Percentiles rank a stretch among this genome's conserved stretches.
These are phyloP conservation scores for Plecturocebus donacophilus DNA, from an alignment of 2,113 vertebrate genomes.

Conservation along the genomic window DNA sequence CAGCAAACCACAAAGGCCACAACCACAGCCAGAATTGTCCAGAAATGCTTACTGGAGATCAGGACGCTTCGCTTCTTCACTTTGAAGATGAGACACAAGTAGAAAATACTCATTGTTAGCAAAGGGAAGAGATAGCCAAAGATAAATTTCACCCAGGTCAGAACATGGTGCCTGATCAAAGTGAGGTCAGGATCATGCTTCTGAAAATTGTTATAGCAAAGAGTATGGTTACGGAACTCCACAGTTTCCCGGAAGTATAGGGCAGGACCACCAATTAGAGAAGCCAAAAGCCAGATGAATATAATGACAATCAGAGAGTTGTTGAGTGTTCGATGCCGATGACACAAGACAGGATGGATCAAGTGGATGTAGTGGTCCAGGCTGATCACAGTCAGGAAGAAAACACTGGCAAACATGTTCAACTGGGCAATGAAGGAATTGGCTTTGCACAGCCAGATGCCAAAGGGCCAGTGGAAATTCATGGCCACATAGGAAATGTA, in stretches of 20 bases:
- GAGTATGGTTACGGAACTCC: slow-evolving; percentile 82
- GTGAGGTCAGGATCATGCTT: slow-evolving; percentile 79
- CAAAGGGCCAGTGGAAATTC: slow-evolving; percentile 96
- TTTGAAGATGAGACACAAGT: slow-evolving; percentile 88
- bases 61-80: slow-evolving; percentile 85
- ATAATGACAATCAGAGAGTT: slow-evolving; percentile 84
- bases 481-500: slow-evolving; percentile 93
- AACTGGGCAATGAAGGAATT: slow-evolving; percentile 94
- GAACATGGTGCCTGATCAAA: slow-evolving; percentile 85
- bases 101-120: slow-evolving; percentile 93
- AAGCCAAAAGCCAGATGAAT: slow-evolving; percentile 89
- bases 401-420: slow-evolving; percentile 98
- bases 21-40: slow-evolving; percentile 90
- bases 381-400: slow-evolving; percentile 94
- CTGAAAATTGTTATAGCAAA: slow-evolving; percentile 96
- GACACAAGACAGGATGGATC: slow-evolving; percentile 87
- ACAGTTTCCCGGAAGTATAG: slow-evolving; percentile 91
- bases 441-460: slow-evolving; percentile 92
- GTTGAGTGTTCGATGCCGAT: slow-evolving; percentile 83
- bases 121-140: slow-evolving; percentile 94
- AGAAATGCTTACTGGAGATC: slow-evolving; percentile 90
- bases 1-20: slow-evolving; percentile 95
- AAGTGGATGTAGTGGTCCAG: slow-evolving; percentile 93
- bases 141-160: slow-evolving; percentile 89
- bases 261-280: slow-evolving; percentile 87